phyloP scores from a whole-genome alignment of 2,888 invertebrate genomes.

The Urechis unicinctus region DNA sequence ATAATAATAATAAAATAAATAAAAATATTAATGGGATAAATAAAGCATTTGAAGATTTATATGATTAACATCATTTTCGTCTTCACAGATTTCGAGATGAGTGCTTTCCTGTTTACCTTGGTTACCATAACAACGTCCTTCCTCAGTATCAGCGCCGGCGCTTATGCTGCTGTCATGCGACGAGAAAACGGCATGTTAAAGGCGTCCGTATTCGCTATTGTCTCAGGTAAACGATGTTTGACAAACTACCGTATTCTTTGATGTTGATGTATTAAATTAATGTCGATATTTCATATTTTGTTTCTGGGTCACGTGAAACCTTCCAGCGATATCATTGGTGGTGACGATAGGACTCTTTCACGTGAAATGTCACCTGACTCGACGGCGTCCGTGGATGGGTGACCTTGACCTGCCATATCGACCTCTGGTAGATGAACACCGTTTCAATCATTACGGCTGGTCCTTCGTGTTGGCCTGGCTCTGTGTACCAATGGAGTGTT shows the following conservation, averaged over 20 bases:
- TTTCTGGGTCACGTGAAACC: background rate
- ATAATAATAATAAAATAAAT: background rate
- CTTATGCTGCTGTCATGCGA: conserved; percentile 9
- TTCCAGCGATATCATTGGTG: conserved; percentile 28
- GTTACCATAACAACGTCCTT: conserved; percentile 12
- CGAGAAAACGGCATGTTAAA: conserved; percentile 6
- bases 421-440: conserved; percentile 23
- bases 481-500: conserved; percentile 34
- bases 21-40: too few relatives aligned
- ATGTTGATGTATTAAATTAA: background rate
- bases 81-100: conserved; percentile 16
- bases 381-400: conserved; percentile 26
- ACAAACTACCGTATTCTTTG: background rate
- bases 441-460: conserved; percentile 34
- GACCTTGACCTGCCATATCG: conserved; percentile 29
- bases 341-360: conserved; percentile 35
- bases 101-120: conserved; percentile 16
- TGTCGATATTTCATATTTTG: too few relatives aligned
- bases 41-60: too few relatives aligned
- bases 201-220: conserved; percentile 15
- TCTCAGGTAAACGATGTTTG: conserved; percentile 12
- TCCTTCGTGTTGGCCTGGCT: conserved; percentile 42
- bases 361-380: conserved; percentile 33
- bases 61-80: background rate
- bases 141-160: conserved; percentile 12